phyloP scores from a whole-genome alignment of 2,113 vertebrate genomes.

The Pseudonaja textilis region DNA sequence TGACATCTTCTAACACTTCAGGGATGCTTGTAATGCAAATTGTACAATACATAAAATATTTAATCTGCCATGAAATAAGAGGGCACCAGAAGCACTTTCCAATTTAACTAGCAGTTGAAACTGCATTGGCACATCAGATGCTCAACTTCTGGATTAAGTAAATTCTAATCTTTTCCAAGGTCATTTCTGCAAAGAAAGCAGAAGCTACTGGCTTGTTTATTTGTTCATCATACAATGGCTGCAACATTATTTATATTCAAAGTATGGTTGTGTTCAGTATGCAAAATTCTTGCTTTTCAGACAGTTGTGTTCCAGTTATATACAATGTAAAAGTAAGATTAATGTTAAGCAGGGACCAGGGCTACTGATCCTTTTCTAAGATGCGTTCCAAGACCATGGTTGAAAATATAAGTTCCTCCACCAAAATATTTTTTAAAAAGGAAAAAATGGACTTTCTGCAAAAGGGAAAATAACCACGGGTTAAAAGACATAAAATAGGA shows the following conservation, averaged over 20 bases:
- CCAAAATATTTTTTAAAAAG: slow-evolving; percentile 29
- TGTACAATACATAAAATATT: slow-evolving; percentile 51
- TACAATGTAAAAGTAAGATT: slow-evolving; percentile 35
- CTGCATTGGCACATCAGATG: slow-evolving; percentile 44
- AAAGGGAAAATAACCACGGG: neutral
- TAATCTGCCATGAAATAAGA: slow-evolving; percentile 49
- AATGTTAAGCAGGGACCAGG: slow-evolving; percentile 11
- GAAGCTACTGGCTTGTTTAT: slow-evolving; percentile 40
- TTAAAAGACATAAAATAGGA: neutral
- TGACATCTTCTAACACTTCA: slow-evolving; percentile 23
- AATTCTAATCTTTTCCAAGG: slow-evolving; percentile 65
- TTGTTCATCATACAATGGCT: slow-evolving; percentile 16
- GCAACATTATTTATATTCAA: slow-evolving; percentile 42
- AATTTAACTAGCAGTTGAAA: slow-evolving; percentile 53
- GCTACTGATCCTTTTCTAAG: slow-evolving; percentile 25
- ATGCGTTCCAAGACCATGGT: slow-evolving; percentile 6
- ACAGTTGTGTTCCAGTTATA: slow-evolving; percentile 48
- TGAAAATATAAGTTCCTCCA: slow-evolving; percentile 42
- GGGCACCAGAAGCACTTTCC: slow-evolving; percentile 40
- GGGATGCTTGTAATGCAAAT: slow-evolving; percentile 23
- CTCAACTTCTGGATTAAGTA: slow-evolving; percentile 65
- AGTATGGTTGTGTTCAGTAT: slow-evolving; percentile 55
- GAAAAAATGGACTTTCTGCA: neutral
- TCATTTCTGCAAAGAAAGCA: slow-evolving; percentile 58
- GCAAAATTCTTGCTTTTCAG: slow-evolving; percentile 45